A percentile compares a stretch with the other conserved stretches of the same genome.
These are phyloP conservation scores for Andrena cerasifolii DNA, from an alignment of 1,140 invertebrate species.

Conservation along the genomic window DNA sequence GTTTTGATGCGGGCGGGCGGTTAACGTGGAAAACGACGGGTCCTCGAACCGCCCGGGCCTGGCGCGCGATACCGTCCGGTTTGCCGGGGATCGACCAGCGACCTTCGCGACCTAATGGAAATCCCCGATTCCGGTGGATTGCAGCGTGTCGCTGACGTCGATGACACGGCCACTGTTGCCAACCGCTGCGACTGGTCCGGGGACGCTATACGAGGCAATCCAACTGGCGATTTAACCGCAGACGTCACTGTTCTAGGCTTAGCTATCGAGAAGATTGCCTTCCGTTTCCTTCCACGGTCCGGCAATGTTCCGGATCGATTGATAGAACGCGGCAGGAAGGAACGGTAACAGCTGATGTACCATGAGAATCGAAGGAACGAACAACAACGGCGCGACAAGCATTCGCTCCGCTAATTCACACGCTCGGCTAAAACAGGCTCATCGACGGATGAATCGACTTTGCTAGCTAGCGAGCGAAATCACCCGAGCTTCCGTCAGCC, in stretches of 20 bases:
- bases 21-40: constrained; percentile 4
- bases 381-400: neutral
- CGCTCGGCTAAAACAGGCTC: constrained; percentile 22
- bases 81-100: neutral
- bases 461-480: constrained; percentile 48
- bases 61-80: neutral
- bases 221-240: neutral
- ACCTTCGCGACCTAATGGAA: constrained; percentile 4
- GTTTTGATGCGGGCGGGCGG: neutral
- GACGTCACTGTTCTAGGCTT: neutral
- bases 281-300: too few relatives aligned
- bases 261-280: constrained; percentile 8
- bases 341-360: too few relatives aligned
- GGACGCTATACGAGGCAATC: neutral
- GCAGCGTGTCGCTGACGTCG: constrained; percentile 1
- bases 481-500: constrained; percentile 66
- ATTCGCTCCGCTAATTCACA: neutral
- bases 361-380: constrained; percentile 2
- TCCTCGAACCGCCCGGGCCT: neutral
- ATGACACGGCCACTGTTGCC: constrained; percentile 33
- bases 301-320: too few relatives aligned
- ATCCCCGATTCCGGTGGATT: neutral
- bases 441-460: constrained; percentile 19
- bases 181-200: constrained; percentile 20
- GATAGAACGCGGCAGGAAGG: too few relatives aligned